Evolutionary conservation across 2,113 vertebrate species (phyloP).

Genomic region (Gallinago jamesoni): DNA sequence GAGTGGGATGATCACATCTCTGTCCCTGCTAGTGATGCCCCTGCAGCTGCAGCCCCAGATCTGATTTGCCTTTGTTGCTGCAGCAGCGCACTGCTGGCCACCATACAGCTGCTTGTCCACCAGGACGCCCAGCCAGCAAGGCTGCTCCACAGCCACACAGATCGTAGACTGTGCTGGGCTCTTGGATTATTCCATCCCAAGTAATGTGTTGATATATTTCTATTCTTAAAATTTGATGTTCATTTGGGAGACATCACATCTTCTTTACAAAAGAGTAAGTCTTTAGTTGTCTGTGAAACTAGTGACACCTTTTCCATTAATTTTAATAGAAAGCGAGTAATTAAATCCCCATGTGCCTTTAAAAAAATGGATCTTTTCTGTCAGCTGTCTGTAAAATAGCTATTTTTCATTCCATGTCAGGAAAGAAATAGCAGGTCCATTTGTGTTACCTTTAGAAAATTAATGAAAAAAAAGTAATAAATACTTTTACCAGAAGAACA

Average conservation of each 20-base stretch:
- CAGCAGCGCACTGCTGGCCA: neutral
- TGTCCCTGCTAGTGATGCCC: fast-evolving
- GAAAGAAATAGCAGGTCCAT: neutral
- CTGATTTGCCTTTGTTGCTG: neutral
- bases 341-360: constrained; percentile 2
- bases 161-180: neutral
- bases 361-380: constrained; percentile 8
- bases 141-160: neutral
- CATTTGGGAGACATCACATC: neutral
- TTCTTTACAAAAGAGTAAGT: neutral
- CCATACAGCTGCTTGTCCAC: neutral
- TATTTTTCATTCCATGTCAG: constrained; percentile 34
- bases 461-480: neutral
- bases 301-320: neutral
- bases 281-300: neutral
- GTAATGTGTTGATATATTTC: neutral
- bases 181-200: neutral
- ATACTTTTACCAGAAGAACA: neutral
- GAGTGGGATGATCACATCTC: fast-evolving
- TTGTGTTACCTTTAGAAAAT: constrained; percentile 23
- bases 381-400: neutral
- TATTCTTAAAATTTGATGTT: neutral
- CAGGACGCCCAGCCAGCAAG: neutral
- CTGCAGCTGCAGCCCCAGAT: neutral
- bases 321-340: constrained; percentile 17